Conservation (phyloP, 2,888 invertebrate species). For the Polydesmus complanatus region DNA sequence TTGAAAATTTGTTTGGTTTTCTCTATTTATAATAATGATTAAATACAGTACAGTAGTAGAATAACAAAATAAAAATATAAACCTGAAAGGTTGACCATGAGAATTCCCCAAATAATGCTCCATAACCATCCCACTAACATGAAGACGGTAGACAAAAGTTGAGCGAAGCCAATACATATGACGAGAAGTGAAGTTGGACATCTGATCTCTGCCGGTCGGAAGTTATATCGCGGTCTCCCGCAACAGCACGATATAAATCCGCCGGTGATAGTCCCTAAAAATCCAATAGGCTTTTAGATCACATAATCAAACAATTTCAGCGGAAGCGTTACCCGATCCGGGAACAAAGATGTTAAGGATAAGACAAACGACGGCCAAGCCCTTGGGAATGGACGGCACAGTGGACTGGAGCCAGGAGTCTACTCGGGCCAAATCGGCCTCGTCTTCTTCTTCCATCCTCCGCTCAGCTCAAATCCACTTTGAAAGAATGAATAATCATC, state of each 20-base stretch:
- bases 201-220: slow-evolving; percentile 5
- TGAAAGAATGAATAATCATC: too few species aligned
- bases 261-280: slow-evolving; percentile 10
- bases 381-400: slow-evolving; percentile 7
- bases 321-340: slow-evolving; percentile 5
- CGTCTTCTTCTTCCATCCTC: slow-evolving; percentile 10
- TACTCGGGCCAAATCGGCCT: slow-evolving; percentile 3
- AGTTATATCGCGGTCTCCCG: slow-evolving; percentile 8
- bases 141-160: slow-evolving; percentile 4
- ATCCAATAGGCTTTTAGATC: too few species aligned
- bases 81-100: slow-evolving; percentile 15
- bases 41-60: too few species aligned
- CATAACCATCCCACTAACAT: slow-evolving; percentile 15
- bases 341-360: slow-evolving; percentile 10
- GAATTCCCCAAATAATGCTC: slow-evolving; percentile 15
- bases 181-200: slow-evolving; percentile 7
- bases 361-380: slow-evolving; percentile 5
- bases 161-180: slow-evolving; percentile 5
- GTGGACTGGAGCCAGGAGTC: slow-evolving; percentile 12
- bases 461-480: too few species aligned
- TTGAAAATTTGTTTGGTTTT: too few species aligned
- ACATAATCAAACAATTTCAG: too few species aligned
- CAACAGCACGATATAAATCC: slow-evolving; percentile 12
- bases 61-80: too few species aligned
- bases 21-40: too few species aligned